Percentiles rank a stretch among this genome's conserved stretches.
Evolutionary conservation across 1,140 invertebrate species (phyloP).

Genomic region (Steinernema feltiae): DNA sequence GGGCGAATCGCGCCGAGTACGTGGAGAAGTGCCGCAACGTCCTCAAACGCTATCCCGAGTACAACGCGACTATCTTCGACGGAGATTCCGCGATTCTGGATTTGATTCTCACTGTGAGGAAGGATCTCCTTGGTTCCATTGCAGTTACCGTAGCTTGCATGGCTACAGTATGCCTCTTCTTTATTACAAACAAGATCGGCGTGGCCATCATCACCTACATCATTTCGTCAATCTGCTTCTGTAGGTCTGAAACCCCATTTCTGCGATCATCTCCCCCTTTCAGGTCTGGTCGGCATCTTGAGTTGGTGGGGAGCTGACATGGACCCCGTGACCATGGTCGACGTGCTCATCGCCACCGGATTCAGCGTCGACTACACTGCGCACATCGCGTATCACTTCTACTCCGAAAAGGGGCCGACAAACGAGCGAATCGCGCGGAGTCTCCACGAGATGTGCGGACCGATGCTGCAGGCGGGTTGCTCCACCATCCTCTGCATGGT

Average conservation of each 20-base stretch:
- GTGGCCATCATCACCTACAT: conserved; percentile 48
- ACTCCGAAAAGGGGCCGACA: conserved; percentile 37
- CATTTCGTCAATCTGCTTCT: conserved; percentile 55
- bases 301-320: conserved; percentile 57
- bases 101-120: conserved; percentile 52
- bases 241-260: conserved; percentile 27
- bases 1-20: conserved; percentile 46
- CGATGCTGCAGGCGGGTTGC: conserved; percentile 48
- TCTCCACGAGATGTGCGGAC: conserved; percentile 49
- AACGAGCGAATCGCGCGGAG: conserved; percentile 41
- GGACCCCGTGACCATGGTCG: conserved; percentile 51
- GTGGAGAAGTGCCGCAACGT: conserved; percentile 46
- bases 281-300: conserved; percentile 51
- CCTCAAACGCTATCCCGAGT: conserved; percentile 36
- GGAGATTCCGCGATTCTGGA: conserved; percentile 47
- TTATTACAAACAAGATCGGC: conserved; percentile 45
- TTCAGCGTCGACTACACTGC: conserved; percentile 55
- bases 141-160: conserved; percentile 57
- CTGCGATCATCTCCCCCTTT: conserved; percentile 24
- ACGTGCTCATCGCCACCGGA: conserved; percentile 54
- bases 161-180: conserved; percentile 54
- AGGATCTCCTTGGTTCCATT: conserved; percentile 56
- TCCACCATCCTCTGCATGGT: conserved; percentile 53
- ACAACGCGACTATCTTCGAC: conserved; percentile 48
- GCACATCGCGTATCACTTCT: conserved; percentile 54